Conservation (phyloP, 2,888 invertebrate genomes). For the Palloptera scutellata region DNA sequence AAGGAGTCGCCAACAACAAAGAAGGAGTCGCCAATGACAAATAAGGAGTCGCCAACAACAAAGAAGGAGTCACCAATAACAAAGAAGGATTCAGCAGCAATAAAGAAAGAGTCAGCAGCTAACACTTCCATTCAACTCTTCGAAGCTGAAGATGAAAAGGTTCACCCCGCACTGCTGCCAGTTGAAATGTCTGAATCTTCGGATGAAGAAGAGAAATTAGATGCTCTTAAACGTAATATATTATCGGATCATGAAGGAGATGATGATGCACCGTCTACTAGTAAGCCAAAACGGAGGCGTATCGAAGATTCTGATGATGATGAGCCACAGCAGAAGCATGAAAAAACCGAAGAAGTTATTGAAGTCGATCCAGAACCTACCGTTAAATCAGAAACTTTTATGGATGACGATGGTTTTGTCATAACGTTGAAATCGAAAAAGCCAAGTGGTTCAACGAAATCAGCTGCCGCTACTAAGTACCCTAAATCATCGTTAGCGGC, state of each 20-base stretch:
- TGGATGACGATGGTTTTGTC: conserved; percentile 61
- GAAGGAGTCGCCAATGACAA: conserved; percentile 21
- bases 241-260: conserved; percentile 44
- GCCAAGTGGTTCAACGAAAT: conserved; percentile 12
- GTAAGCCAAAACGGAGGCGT: conserved; percentile 52
- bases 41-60: conserved; percentile 17
- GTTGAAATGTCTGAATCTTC: conserved; percentile 46
- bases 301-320: conserved; percentile 58
- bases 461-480: background rate
- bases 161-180: conserved; percentile 7
- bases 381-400: conserved; percentile 51
- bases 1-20: conserved; percentile 24
- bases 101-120: conserved; percentile 10
- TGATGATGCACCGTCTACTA: conserved; percentile 33
- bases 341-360: conserved; percentile 36
- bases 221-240: conserved; percentile 51
- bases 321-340: conserved; percentile 46
- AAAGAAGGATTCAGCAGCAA: too few species aligned
- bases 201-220: conserved; percentile 58
- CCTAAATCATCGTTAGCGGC: too few species aligned
- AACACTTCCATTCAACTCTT: conserved; percentile 56
- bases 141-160: conserved; percentile 44
- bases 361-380: conserved; percentile 28
- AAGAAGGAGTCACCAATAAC: conserved; percentile 25
- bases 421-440: conserved; percentile 55